These are phyloP conservation scores for Chesias legatella DNA, from an alignment of 2,888 invertebrate genomes.

Conservation along the genomic window DNA sequence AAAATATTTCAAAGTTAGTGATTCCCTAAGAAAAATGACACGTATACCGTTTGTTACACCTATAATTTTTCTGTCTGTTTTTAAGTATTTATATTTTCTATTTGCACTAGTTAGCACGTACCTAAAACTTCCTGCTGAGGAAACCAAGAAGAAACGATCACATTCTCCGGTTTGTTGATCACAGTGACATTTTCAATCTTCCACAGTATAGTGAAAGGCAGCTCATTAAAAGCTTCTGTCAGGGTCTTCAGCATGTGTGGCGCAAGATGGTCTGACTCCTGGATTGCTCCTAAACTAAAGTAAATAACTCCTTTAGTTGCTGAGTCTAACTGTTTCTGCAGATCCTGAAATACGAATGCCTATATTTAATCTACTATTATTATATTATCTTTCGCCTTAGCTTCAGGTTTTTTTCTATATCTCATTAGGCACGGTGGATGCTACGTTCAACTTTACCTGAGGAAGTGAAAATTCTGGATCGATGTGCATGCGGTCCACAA, in stretches of 20 bases:
- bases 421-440: neutral
- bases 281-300: constrained; percentile 74
- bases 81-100: no score
- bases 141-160: constrained; percentile 71
- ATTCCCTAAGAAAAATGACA: no score
- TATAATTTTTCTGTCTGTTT: no score
- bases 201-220: constrained; percentile 76
- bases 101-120: constrained; percentile 29
- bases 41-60: no score
- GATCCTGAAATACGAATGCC: constrained; percentile 42
- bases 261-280: constrained; percentile 66
- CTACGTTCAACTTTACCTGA: constrained; percentile 39
- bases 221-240: constrained; percentile 64
- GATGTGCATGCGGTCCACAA: constrained; percentile 66
- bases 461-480: constrained; percentile 52
- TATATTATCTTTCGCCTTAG: no score
- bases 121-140: constrained; percentile 80
- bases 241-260: constrained; percentile 56
- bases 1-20: no score
- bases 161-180: constrained; percentile 63
- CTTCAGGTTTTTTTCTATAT: no score
- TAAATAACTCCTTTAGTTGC: constrained; percentile 68
- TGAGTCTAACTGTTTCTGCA: constrained; percentile 55
- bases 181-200: constrained; percentile 69
- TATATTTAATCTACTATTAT: no score